Percentiles rank a stretch among this genome's conserved stretches.
Conservation (phyloP, 2,797 vertebrate genomes). For the Saxicola maurus region DNA sequence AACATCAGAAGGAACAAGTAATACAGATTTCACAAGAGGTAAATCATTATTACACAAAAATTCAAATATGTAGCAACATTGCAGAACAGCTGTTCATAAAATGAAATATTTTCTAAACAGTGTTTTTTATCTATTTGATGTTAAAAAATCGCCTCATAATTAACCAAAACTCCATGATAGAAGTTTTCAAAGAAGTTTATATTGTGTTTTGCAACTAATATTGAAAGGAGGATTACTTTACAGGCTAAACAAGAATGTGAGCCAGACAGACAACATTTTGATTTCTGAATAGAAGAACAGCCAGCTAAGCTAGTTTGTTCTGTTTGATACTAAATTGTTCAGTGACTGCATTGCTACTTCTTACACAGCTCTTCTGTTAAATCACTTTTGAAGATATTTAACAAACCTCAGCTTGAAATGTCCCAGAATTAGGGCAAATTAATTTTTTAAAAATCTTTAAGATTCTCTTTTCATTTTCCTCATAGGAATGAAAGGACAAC, state of each 20-base stretch:
- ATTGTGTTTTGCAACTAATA: conserved; percentile 53
- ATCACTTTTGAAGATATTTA: background rate
- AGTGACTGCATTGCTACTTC: background rate
- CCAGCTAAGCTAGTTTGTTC: conserved; percentile 57
- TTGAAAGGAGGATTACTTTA: conserved; percentile 61
- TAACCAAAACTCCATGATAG: conserved; percentile 40
- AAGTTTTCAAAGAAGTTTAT: conserved; percentile 40
- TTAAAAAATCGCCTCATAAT: conserved; percentile 26
- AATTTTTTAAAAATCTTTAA: background rate
- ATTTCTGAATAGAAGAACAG: conserved; percentile 50
- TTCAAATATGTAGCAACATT: conserved; percentile 8
- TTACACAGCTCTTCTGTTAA: conserved; percentile 16
- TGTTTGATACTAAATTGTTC: conserved; percentile 41
- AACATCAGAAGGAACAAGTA: conserved; percentile 79
- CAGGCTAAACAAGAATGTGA: conserved; percentile 57
- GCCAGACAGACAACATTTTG: conserved; percentile 52
- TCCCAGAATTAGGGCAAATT: background rate
- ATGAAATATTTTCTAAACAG: conserved; percentile 36
- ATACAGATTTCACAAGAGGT: conserved; percentile 88
- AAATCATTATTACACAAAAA: conserved; percentile 53
- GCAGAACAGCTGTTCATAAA: conserved; percentile 25
- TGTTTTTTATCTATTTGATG: conserved; percentile 39
- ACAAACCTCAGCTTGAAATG: background rate
- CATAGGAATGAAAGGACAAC: background rate
- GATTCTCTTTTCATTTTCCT: background rate